Conservation (phyloP, 1,140 invertebrate genomes). For the Macrotrachela quadricornifera region DNA sequence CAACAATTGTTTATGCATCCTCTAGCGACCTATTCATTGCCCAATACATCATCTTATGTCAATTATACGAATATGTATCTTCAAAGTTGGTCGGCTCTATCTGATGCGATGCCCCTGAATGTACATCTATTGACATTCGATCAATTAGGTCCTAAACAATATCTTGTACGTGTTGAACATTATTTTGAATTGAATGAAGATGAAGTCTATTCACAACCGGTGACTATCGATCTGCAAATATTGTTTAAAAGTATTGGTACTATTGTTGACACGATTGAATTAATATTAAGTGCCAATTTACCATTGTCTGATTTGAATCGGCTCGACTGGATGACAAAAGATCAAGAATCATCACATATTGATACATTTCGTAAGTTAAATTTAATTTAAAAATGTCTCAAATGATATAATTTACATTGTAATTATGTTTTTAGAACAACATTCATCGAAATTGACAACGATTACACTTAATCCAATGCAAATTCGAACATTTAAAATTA, state of each 20-base stretch:
- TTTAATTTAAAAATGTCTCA: no score
- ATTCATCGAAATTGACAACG: no score
- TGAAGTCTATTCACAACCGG: constrained; percentile 34
- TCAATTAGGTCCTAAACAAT: constrained; percentile 45
- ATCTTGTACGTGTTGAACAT: constrained; percentile 54
- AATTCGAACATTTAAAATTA: constrained; percentile 6
- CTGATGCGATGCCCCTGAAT: constrained; percentile 43
- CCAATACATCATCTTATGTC: not conserved
- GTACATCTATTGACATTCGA: constrained; percentile 63
- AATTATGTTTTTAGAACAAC: not conserved
- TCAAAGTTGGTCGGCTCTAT: constrained; percentile 18
- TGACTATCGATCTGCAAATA: constrained; percentile 12
- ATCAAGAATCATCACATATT: not conserved
- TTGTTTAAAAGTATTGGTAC: not conserved
- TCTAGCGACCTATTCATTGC: constrained; percentile 22
- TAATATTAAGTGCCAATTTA: constrained; percentile 2
- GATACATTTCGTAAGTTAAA: no score
- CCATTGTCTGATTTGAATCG: not conserved
- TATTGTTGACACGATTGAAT: not conserved
- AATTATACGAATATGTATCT: no score
- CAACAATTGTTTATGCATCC: constrained; percentile 31
- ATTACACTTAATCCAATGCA: constrained; percentile 3
- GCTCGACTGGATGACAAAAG: not conserved
- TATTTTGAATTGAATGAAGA: constrained; percentile 53
- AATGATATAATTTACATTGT: no score